Conservation (phyloP, 2,888 invertebrate genomes). For the Agrilus mali region DNA sequence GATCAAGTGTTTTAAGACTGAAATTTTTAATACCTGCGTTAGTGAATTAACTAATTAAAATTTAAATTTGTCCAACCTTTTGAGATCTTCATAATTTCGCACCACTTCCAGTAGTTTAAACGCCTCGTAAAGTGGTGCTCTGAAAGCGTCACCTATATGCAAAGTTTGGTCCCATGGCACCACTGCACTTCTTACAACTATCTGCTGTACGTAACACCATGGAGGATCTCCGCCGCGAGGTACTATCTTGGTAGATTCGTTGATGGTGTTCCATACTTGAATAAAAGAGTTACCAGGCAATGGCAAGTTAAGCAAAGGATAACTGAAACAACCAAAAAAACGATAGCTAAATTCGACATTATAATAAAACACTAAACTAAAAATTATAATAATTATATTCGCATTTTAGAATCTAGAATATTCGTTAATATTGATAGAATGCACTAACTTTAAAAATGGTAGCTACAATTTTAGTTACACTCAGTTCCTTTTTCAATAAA, state of each 20-base stretch:
- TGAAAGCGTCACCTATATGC: constrained; percentile 78
- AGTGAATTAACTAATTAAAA: not conserved
- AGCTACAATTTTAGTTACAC: no score
- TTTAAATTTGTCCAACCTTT: constrained; percentile 39
- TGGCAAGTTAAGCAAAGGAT: constrained; percentile 74
- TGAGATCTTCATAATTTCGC: constrained; percentile 65
- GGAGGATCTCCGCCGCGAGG: constrained; percentile 34
- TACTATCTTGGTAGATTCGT: constrained; percentile 29
- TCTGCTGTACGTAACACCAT: constrained; percentile 62
- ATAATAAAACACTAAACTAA: no score
- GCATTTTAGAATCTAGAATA: no score
- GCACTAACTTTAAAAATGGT: no score
- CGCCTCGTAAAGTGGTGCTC: constrained; percentile 79
- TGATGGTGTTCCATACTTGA: constrained; percentile 45
- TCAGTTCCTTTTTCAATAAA: no score
- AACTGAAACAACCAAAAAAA: constrained; percentile 56
- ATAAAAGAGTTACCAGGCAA: constrained; percentile 83
- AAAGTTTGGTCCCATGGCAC: constrained; percentile 78
- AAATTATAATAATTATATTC: no score
- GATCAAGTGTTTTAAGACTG: constrained; percentile 60
- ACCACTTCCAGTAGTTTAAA: constrained; percentile 80
- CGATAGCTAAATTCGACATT: no score
- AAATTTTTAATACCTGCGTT: constrained; percentile 20
- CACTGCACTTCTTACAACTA: constrained; percentile 58
- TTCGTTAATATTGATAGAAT: no score